Evolutionary conservation across 2,888 invertebrate species (phyloP).

Genomic region (Opisthograptis luteolata): DNA sequence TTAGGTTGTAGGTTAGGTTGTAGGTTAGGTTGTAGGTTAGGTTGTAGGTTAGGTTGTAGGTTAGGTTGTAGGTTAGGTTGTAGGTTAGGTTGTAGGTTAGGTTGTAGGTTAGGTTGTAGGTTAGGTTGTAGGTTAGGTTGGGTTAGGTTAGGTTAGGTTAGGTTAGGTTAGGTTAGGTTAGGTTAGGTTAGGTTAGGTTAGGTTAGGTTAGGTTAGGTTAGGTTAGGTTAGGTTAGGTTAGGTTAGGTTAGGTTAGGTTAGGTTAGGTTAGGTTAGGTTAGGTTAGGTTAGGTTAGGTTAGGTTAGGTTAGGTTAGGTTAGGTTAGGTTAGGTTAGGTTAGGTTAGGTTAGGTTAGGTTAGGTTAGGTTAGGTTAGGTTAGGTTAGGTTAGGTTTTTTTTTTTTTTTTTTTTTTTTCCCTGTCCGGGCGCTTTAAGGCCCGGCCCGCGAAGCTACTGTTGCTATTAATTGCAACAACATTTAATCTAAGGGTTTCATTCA

Average conservation of each 20-base stretch:
- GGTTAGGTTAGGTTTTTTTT: too few species aligned
- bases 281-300: conserved; percentile 23
- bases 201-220: conserved; percentile 35
- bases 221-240: conserved; percentile 35
- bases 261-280: conserved; percentile 34
- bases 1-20: too few species aligned
- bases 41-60: too few species aligned
- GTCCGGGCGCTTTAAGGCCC: too few species aligned
- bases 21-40: too few species aligned
- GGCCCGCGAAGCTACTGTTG: too few species aligned
- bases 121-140: not conserved
- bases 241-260: conserved; percentile 33
- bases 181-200: conserved; percentile 35
- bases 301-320: not conserved
- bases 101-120: not conserved
- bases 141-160: conserved; percentile 29
- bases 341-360: too few species aligned
- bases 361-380: too few species aligned
- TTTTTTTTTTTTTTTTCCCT: too few species aligned
- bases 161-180: conserved; percentile 33
- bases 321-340: not conserved
- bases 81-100: not conserved
- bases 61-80: too few species aligned
- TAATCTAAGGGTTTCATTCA: too few species aligned
- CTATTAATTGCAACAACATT: too few species aligned